These are phyloP conservation scores for Saccopteryx leptura DNA, from an alignment of 2,113 vertebrate species.

Conservation along the genomic window DNA sequence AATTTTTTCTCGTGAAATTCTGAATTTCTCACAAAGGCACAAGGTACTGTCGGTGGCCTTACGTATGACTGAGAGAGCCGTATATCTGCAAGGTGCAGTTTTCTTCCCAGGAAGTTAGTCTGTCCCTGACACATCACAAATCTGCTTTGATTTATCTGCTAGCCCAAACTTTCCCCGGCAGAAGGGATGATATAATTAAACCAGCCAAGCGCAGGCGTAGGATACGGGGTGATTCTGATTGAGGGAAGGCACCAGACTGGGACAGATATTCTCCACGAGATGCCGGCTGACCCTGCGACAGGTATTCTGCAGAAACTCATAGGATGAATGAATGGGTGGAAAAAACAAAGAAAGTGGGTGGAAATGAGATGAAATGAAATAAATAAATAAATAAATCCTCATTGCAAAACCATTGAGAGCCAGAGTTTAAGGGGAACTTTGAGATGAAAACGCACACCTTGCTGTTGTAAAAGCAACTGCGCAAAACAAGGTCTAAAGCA, in stretches of 20 bases:
- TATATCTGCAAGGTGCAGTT: conserved; percentile 51
- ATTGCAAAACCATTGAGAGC: neutral
- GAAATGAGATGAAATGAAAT: neutral
- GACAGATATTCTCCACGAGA: neutral
- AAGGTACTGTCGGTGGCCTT: conserved; percentile 59
- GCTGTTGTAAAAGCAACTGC: neutral
- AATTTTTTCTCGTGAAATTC: conserved; percentile 58
- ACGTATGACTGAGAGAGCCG: conserved; percentile 61
- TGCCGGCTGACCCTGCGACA: neutral
- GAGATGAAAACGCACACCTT: neutral
- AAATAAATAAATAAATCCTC: neutral
- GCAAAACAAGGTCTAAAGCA: neutral
- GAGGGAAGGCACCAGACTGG: neutral
- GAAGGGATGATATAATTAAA: conserved; percentile 26
- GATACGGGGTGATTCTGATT: neutral
- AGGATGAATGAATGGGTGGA: neutral
- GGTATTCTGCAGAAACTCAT: conserved; percentile 42
- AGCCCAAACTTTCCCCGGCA: neutral
- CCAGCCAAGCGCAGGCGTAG: neutral
- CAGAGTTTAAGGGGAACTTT: conserved; percentile 1
- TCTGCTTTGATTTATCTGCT: conserved; percentile 55
- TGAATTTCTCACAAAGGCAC: conserved; percentile 72
- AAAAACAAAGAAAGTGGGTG: conserved; percentile 51
- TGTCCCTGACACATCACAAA: conserved; percentile 51
- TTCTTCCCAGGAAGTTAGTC: conserved; percentile 37